Evolutionary conservation across 2,113 vertebrate genomes (phyloP).

Genomic region (Mobula birostris): DNA sequence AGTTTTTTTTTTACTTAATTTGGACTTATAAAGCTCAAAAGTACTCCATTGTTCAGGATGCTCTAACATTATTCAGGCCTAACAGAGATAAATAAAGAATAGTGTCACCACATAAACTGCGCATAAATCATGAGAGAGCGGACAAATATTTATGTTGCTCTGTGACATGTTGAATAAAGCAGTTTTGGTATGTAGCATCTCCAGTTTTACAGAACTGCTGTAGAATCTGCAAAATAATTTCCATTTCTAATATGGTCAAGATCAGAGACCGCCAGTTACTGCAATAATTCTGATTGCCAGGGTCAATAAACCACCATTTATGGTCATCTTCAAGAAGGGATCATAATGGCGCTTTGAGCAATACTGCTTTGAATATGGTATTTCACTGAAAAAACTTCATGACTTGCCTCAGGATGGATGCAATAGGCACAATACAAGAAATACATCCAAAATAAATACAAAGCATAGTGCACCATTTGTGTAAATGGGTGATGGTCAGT

Average conservation of each 20-base stretch:
- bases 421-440: background rate
- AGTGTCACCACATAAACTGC: background rate
- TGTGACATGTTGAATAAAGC: background rate
- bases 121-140: background rate
- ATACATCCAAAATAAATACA: background rate
- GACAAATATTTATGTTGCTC: background rate
- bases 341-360: background rate
- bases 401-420: background rate
- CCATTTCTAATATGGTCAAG: background rate
- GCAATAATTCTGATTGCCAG: background rate
- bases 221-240: background rate
- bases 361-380: background rate
- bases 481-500: too few species aligned
- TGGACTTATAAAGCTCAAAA: background rate
- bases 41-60: background rate
- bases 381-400: background rate
- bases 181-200: background rate
- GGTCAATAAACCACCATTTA: background rate
- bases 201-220: background rate
- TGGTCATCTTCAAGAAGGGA: background rate
- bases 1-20: background rate
- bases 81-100: background rate
- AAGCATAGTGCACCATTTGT: background rate
- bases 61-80: background rate
- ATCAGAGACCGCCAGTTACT: background rate